Evolutionary conservation across 2,888 invertebrate genomes (phyloP), one percentile per base, ranked within the genome.

Genomic region (Euproctis similis): DNA sequence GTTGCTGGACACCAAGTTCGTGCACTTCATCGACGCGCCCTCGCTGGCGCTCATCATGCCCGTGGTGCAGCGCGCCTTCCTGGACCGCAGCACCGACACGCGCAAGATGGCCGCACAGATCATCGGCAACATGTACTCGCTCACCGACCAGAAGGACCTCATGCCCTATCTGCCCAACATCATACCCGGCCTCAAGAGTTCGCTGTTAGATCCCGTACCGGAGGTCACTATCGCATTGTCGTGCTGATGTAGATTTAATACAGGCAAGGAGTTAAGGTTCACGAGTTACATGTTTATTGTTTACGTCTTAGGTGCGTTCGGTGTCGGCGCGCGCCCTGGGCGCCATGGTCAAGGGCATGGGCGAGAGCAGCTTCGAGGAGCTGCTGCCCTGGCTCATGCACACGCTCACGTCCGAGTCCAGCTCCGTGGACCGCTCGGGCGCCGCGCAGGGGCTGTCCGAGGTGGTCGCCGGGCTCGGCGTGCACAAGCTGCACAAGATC

Each of bases 61-160:
- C 0, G 98, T 99, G 2, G 97, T 99, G 13, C 95, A 98, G 74
- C 87, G 99, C 46, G 98, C 98, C 6, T 98, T 99, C 81, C 93
- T 96, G 82, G 98, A 98, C 80, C 89, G 99, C 40, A 96, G 96
- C 26, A 98, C 98, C 0, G 98, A 99, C 84, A 98, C 97, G 0
- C 88, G 99, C 53, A 97, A 98, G 86, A 98, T 98, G 97, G 97
- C 99, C 1, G 97, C 98, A 2, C 98, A 99, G 85, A 98, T 99
- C 68, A 98, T 99, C 53, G 98, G 98, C 33, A 99, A 98, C 76
- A 98, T 99, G 97, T 99, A 98, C 80, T 97, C 97, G 1, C 85
- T 99, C 24, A 98, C 98, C 0, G 98, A 98, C 80, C 97, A 98
- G 74, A 99, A 99, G 85, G 99, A 99, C 72, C 86, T 99, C 41